phyloP scores from a whole-genome alignment of 2,888 invertebrate genomes.

The Sarcophaga caerulescens region DNA sequence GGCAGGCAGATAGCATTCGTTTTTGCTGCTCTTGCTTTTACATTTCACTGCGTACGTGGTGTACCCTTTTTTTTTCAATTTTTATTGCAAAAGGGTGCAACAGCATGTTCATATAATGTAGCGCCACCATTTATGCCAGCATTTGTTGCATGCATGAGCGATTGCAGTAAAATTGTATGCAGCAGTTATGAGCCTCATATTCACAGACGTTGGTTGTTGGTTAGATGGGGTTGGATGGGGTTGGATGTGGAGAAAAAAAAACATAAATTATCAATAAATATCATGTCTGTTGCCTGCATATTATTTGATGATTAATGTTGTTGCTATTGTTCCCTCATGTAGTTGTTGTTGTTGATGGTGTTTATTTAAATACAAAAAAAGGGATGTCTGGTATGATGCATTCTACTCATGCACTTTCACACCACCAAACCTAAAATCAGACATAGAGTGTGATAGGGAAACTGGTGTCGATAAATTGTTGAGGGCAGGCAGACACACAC shows the following conservation, averaged over 20 bases:
- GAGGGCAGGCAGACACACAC: background rate
- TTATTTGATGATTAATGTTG: background rate
- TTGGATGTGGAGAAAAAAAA: background rate
- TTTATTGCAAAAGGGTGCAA: background rate
- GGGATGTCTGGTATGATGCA: background rate
- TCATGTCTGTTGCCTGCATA: constrained; percentile 14
- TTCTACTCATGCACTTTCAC: background rate
- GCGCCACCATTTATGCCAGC: constrained; percentile 52
- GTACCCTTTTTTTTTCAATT: background rate
- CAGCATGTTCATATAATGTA: background rate
- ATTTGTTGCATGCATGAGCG: constrained; percentile 58
- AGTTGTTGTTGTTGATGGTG: background rate
- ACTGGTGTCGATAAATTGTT: background rate
- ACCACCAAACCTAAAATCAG: background rate
- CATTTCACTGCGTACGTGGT: background rate
- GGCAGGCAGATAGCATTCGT: background rate
- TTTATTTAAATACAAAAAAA: background rate
- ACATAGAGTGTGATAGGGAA: background rate
- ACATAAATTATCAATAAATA: constrained; percentile 61
- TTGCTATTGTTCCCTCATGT: no score
- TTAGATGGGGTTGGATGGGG: background rate
- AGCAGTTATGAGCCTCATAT: background rate
- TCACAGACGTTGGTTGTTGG: background rate
- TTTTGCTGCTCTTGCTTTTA: no score
- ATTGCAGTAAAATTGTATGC: constrained; percentile 24